Percentiles rank a stretch among this genome's conserved stretches.
phyloP scores from a whole-genome alignment of 2,797 vertebrate species.

The Melanotaenia parkinsoni region DNA sequence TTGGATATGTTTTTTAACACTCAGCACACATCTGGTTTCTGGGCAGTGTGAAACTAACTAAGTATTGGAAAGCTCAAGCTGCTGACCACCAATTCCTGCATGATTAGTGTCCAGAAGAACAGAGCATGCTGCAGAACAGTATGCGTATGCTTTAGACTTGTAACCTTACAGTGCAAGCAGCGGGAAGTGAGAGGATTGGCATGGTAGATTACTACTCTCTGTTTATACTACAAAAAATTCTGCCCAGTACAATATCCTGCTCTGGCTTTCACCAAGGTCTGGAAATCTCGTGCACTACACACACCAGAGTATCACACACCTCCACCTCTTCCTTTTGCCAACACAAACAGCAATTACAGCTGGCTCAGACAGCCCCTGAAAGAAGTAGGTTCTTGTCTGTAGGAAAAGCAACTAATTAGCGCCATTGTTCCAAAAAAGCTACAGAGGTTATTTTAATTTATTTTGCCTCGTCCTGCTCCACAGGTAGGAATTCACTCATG shows the following conservation, averaged over 20 bases:
- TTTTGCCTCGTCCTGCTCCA: constrained; percentile 69
- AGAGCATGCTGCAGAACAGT: constrained; percentile 67
- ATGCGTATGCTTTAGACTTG: constrained; percentile 74
- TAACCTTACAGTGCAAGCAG: constrained; percentile 77
- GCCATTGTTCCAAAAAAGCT: constrained; percentile 82
- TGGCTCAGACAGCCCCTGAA: constrained; percentile 86
- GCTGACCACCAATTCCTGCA: constrained; percentile 77
- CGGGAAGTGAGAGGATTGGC: constrained; percentile 78
- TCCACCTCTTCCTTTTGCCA: constrained; percentile 80
- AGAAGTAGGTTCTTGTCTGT: constrained; percentile 87
- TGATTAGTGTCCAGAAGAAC: constrained; percentile 72
- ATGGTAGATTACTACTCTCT: constrained; percentile 85
- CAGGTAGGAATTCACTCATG: constrained; percentile 77
- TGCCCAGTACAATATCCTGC: constrained; percentile 89
- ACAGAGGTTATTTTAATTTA: constrained; percentile 76
- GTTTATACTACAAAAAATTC: constrained; percentile 88
- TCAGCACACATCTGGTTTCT: constrained; percentile 80
- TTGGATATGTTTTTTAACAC: constrained; percentile 71
- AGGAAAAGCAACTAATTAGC: constrained; percentile 88
- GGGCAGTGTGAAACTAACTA: constrained; percentile 74
- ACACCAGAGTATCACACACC: constrained; percentile 82
- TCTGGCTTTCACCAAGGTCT: constrained; percentile 87
- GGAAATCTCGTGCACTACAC: constrained; percentile 87
- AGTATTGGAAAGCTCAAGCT: constrained; percentile 67
- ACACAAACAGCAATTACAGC: constrained; percentile 93